A percentile compares a stretch with the other conserved stretches of the same genome.
phyloP scores from a whole-genome alignment of 2,113 vertebrate species.

The Litocranius walleri region DNA sequence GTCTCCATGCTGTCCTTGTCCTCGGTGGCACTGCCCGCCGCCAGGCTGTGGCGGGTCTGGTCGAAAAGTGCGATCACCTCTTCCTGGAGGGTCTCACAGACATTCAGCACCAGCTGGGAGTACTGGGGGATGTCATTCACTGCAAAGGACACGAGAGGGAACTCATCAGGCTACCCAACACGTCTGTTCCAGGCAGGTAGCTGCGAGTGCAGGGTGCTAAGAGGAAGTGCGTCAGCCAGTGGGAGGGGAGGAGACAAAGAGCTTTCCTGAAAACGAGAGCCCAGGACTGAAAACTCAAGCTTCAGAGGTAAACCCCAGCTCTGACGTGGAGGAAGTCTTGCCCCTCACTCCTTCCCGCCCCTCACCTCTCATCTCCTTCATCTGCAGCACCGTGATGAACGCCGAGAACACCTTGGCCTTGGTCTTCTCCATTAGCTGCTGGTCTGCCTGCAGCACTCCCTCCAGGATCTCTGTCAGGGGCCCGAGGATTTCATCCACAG shows the following conservation, averaged over 20 bases:
- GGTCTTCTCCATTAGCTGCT: slow-evolving; percentile 93
- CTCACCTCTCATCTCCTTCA: slow-evolving; percentile 92
- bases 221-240: neutral
- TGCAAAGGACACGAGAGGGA: slow-evolving; percentile 66
- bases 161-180: neutral
- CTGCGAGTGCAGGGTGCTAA: neutral
- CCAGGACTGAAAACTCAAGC: neutral
- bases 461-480: slow-evolving; percentile 94
- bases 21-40: slow-evolving; percentile 74
- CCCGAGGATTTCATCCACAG: slow-evolving; percentile 89
- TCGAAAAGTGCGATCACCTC: slow-evolving; percentile 91
- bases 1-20: slow-evolving; percentile 98
- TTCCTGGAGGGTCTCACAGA: slow-evolving; percentile 94
- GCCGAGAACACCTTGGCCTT: slow-evolving; percentile 96
- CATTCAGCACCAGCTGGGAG: slow-evolving; percentile 91
- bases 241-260: neutral
- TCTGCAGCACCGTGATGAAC: slow-evolving; percentile 93
- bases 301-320: neutral
- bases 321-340: rapidly evolving
- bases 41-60: slow-evolving; percentile 88
- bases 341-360: neutral
- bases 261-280: neutral
- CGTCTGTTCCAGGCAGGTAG: neutral
- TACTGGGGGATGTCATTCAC: slow-evolving; percentile 94
- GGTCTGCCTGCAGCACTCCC: slow-evolving; percentile 92